Conservation (phyloP, 2,113 vertebrate genomes). For the Lagenorhynchus albirostris region DNA sequence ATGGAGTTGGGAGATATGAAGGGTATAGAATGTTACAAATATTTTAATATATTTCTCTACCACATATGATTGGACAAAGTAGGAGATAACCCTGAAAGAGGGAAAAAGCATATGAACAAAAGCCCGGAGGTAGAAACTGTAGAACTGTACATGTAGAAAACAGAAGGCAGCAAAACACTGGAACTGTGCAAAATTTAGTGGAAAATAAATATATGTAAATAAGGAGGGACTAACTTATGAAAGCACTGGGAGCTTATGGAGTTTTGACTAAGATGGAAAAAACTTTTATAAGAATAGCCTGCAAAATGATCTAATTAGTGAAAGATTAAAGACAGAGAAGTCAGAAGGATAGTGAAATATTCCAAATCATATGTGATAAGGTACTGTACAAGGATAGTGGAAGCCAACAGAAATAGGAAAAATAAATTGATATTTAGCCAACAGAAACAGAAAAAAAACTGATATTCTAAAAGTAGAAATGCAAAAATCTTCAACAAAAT, state of each 20-base stretch:
- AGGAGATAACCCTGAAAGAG: neutral
- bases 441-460: neutral
- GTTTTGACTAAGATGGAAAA: neutral
- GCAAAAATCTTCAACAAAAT: neutral
- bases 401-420: neutral
- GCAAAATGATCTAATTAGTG: neutral
- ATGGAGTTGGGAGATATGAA: neutral
- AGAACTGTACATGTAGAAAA: neutral
- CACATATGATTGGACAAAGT: neutral
- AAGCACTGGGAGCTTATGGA: neutral
- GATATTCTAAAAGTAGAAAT: neutral
- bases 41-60: neutral
- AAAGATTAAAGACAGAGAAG: neutral
- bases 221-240: neutral
- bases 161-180: neutral
- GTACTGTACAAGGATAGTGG: neutral
- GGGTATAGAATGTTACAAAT: neutral
- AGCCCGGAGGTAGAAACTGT: neutral
- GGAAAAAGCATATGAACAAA: neutral
- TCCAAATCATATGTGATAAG: neutral
- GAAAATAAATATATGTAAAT: neutral
- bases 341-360: neutral
- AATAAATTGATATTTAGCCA: neutral
- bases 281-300: neutral
- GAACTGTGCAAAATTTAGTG: neutral